These are phyloP conservation scores for Cotesia glomerata DNA, from an alignment of 1,140 invertebrate species.

Conservation along the genomic window DNA sequence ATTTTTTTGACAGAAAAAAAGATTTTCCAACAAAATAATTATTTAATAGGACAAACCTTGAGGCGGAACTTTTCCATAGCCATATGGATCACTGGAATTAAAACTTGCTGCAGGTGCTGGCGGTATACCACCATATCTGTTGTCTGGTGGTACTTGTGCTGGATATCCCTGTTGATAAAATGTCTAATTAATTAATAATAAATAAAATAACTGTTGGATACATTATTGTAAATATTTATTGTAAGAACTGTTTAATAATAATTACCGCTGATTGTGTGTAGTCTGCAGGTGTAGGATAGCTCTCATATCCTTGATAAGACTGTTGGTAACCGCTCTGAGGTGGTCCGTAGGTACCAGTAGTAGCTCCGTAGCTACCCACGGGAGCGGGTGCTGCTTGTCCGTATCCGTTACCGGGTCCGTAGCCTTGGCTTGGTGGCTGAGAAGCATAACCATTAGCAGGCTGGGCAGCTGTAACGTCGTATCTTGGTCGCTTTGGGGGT, in stretches of 20 bases:
- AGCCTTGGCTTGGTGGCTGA: conserved; percentile 54
- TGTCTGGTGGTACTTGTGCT: conserved; percentile 51
- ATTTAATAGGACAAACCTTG: conserved; percentile 42
- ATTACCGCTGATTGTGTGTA: conserved; percentile 58
- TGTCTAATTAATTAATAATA: conserved; percentile 32
- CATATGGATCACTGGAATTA: conserved; percentile 55
- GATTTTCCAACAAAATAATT: neutral
- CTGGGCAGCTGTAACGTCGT: conserved; percentile 54
- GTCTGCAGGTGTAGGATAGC: conserved; percentile 58
- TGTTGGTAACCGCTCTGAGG: conserved; percentile 57
- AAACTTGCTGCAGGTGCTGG: conserved; percentile 51
- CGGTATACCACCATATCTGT: conserved; percentile 54
- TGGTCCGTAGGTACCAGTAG: conserved; percentile 50
- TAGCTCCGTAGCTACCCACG: conserved; percentile 45
- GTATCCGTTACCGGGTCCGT: conserved; percentile 45
- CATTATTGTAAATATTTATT: neutral
- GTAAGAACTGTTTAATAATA: conserved; percentile 13
- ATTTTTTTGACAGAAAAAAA: conserved; percentile 16
- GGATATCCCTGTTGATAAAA: conserved; percentile 52
- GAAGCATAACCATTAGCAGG: conserved; percentile 58
- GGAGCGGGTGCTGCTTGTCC: conserved; percentile 47
- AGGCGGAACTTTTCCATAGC: conserved; percentile 59
- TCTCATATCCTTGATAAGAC: conserved; percentile 59
- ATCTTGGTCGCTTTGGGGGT: conserved; percentile 59
- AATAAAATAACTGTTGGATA: neutral